These are phyloP conservation scores for Triops longicaudatus DNA, from an alignment of 1,140 invertebrate species.

Conservation along the genomic window DNA sequence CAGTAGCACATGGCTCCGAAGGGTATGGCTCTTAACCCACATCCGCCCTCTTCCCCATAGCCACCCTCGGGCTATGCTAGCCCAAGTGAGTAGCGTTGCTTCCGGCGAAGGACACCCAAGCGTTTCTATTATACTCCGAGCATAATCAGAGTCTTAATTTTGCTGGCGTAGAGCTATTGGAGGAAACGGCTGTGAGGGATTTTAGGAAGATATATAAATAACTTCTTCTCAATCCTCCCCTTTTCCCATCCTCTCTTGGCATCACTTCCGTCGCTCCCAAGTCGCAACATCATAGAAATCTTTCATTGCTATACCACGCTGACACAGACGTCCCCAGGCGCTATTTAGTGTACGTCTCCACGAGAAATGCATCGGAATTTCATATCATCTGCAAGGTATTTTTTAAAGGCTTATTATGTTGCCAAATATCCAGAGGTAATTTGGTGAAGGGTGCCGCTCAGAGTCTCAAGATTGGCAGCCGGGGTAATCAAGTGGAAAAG, in stretches of 20 bases:
- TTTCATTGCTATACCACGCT: not conserved
- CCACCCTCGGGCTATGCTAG: not conserved
- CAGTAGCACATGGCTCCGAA: not conserved
- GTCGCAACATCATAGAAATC: not conserved
- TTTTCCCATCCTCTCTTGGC: not conserved
- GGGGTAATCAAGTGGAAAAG: not conserved
- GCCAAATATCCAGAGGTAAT: not conserved
- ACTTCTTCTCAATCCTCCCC: not conserved
- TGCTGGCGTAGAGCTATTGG: not conserved
- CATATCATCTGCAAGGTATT: not conserved
- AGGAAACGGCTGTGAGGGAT: not conserved
- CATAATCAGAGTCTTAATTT: constrained; percentile 15
- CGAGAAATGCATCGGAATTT: not conserved
- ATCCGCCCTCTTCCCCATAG: no score
- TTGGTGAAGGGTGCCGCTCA: not conserved
- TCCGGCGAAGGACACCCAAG: not conserved
- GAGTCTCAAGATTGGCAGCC: not conserved
- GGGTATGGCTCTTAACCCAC: not conserved
- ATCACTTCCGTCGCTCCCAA: not conserved
- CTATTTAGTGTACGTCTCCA: no score
- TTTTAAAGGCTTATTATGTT: not conserved
- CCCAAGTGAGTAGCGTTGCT: not conserved
- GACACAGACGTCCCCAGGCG: no score
- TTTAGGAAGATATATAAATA: not conserved
- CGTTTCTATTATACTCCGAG: not conserved